Evolutionary conservation across 2,797 vertebrate species (phyloP).

Genomic region (Somateria mollissima): DNA sequence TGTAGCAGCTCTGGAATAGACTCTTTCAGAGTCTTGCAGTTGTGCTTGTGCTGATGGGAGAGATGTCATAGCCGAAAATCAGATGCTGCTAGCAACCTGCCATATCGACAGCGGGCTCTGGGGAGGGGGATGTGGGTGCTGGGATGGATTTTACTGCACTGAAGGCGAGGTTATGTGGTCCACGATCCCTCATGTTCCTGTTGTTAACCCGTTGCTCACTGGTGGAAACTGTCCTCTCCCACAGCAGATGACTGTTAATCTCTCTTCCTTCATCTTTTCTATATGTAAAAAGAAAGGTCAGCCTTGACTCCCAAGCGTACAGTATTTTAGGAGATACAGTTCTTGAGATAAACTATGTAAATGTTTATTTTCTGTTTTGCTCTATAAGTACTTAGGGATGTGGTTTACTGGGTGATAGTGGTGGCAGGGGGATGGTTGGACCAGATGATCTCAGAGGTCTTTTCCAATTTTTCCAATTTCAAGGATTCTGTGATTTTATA

Average conservation of each 20-base stretch:
- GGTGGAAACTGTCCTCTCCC: not conserved
- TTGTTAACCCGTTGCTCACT: accelerated
- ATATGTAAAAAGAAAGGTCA: not conserved
- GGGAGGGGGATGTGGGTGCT: not conserved
- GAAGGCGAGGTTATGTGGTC: not conserved
- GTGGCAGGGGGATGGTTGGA: too few relatives aligned
- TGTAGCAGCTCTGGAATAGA: not conserved
- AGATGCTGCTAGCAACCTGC: not conserved
- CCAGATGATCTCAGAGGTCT: too few relatives aligned
- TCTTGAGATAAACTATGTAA: not conserved
- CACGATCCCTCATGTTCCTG: accelerated
- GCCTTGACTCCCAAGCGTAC: not conserved
- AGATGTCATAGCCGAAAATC: not conserved
- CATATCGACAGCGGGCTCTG: not conserved
- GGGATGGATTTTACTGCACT: not conserved
- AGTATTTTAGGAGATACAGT: not conserved
- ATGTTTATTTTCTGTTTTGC: not conserved
- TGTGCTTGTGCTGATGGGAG: not conserved
- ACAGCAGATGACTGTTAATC: accelerated
- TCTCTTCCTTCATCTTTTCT: not conserved
- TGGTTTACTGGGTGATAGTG: too few relatives aligned
- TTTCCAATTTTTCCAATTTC: too few relatives aligned
- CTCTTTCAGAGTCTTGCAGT: too few relatives aligned
- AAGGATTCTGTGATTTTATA: too few relatives aligned
- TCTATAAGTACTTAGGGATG: not conserved